These are phyloP conservation scores for Polydrusus pterygomalis DNA, from an alignment of 2,888 invertebrate species.

Conservation along the genomic window DNA sequence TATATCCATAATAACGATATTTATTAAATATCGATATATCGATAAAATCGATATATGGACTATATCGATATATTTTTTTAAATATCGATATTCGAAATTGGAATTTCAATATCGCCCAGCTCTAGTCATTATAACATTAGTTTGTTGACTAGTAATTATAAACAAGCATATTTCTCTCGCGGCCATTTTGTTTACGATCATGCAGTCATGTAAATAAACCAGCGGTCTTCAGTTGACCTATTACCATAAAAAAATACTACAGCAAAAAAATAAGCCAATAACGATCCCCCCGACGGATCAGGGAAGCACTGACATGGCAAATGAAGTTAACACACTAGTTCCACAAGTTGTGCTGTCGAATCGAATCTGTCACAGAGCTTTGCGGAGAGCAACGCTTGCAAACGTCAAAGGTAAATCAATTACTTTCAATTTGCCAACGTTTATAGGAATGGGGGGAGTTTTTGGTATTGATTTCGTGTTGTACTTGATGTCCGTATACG, in stretches of 20 bases:
- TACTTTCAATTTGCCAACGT: constrained; percentile 64
- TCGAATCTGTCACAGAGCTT: constrained; percentile 63
- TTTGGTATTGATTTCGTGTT: constrained; percentile 15
- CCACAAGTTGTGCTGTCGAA: constrained; percentile 56
- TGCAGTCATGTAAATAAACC: no score
- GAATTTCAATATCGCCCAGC: no score
- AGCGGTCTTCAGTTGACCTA: no score
- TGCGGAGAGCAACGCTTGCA: constrained; percentile 57
- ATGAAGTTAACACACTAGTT: constrained; percentile 29
- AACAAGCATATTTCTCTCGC: no score
- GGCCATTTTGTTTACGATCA: no score
- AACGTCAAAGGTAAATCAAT: constrained; percentile 65
- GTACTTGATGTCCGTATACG: background rate
- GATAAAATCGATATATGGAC: no score
- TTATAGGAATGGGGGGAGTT: background rate
- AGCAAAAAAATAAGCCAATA: background rate
- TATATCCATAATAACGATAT: no score
- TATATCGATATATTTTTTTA: no score
- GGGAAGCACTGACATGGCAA: constrained; percentile 25
- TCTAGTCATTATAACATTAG: no score
- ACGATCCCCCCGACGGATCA: constrained; percentile 6
- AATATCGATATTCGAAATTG: no score
- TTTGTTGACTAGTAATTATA: no score
- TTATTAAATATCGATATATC: no score
- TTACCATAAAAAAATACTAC: constrained; percentile 59